Percentiles rank a stretch among this genome's conserved stretches.
phyloP scores from a whole-genome alignment of 92 coral and sea anemone species.

The Zoanthus solanderi region DNA sequence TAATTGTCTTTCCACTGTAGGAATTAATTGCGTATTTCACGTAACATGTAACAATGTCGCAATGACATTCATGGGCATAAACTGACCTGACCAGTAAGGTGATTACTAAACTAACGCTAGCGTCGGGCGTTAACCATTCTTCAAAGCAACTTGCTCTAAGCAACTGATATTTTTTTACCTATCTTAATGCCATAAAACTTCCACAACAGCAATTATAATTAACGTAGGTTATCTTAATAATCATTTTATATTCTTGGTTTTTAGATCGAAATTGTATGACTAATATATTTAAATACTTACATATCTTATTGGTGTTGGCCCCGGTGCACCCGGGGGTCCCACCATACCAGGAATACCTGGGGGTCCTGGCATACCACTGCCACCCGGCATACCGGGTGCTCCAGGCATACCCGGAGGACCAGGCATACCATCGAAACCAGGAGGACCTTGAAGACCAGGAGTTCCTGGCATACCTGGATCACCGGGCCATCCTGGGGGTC shows the following conservation, averaged over 20 bases:
- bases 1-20: no score
- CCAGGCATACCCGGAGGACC: conserved; percentile 99
- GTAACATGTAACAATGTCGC: no score
- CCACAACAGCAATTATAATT: no score
- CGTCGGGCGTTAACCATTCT: no score
- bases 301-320: conserved; percentile 99
- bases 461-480: conserved; percentile 95
- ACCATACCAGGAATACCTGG: conserved; percentile 94
- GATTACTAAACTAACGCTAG: no score
- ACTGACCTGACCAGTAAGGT: no score
- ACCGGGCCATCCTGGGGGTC: conserved; percentile 95
- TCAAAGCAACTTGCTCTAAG: no score
- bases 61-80: no score
- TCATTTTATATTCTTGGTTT: neutral
- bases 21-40: no score
- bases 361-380: conserved; percentile 98
- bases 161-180: no score
- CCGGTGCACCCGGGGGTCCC: conserved; percentile 95
- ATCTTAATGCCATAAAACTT: no score
- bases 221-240: no score
- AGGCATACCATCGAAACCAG: conserved; percentile 98
- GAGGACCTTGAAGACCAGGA: conserved; percentile 98
- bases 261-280: neutral
- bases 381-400: conserved; percentile 97
- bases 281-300: conserved; percentile 73